Conservation (phyloP, 1,140 invertebrate genomes). For the Drosophila subobscura region DNA sequence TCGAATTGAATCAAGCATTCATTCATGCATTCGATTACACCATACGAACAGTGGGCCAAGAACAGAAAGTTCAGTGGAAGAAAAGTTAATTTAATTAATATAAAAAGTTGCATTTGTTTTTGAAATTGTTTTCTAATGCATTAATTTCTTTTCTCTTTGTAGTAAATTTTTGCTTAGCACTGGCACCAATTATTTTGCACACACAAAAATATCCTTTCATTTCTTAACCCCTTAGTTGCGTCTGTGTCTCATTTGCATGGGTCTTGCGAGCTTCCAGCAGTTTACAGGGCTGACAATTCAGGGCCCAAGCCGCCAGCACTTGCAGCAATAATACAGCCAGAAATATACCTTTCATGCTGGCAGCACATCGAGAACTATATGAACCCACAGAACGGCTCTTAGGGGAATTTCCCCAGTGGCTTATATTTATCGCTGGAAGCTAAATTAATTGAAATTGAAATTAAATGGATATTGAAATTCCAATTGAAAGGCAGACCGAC, state of each 20-base stretch:
- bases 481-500: constrained; percentile 2
- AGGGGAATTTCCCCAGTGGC: constrained; percentile 62
- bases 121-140: no score
- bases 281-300: constrained; percentile 74
- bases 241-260: constrained; percentile 55
- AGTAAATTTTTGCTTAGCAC: no score
- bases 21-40: no score
- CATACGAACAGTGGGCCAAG: no score
- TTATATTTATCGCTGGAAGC: not conserved
- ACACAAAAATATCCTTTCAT: not conserved
- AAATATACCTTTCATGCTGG: constrained; percentile 49
- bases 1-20: no score
- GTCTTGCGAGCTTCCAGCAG: constrained; percentile 64
- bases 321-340: constrained; percentile 34
- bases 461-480: constrained; percentile 56
- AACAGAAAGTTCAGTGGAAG: no score
- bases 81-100: no score
- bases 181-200: no score
- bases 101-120: no score
- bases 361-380: constrained; percentile 55
- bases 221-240: constrained; percentile 6
- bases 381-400: constrained; percentile 19
- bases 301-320: constrained; percentile 23
- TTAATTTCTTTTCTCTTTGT: no score
- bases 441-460: constrained; percentile 63